Evolutionary conservation across 2,888 invertebrate species (phyloP), one percentile per base, ranked within the genome.

Genomic region (Platypus cylindrus): DNA sequence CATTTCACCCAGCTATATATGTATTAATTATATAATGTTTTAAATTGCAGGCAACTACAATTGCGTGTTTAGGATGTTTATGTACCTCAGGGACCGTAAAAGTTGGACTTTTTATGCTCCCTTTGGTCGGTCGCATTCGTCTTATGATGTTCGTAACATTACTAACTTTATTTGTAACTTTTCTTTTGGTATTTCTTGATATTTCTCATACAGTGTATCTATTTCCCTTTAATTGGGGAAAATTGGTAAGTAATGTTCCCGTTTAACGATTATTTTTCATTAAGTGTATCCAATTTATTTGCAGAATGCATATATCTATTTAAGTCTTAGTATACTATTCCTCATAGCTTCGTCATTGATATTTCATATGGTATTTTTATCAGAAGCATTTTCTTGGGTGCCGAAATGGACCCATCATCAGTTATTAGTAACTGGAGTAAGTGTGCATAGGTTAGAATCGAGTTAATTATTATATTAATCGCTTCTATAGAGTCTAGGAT

Each of bases 171-270:
- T 70, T 82, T 53, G 70, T 79, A 58, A 80, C 79, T 45, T 72
- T 74, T 59, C 67, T 78, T 54, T 71, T 82, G 63, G 68, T 81
- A 58, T 79, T 82, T 68, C 74, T 81, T 59, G 80, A 80, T 68
- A 75, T 81, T 64, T 79, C 80, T 51, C 78, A 80, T 59, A 71
- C 80, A 56, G 71, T 78, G 56, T 75, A 79, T 62, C 69, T 79
- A 64, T 80, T 82, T 63, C 81, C 80, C 49, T 74, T 81, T 58
- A 78, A 79, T 59, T 81, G 80, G 79, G 73, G 75, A 48, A 78
- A 75, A 70, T 64, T 81, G 70, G 81, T 81, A 62, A 70, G 77
- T 66, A 30, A 14, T 14, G 20, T 20, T 7, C 5, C 20, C 5
- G 7, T 9, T 20, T 20, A 20, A 20, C 5, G 9, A 20, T 20